Conservation (phyloP, 1,140 invertebrate genomes). For the Pachyrhynchus sulphureomaculatus region DNA sequence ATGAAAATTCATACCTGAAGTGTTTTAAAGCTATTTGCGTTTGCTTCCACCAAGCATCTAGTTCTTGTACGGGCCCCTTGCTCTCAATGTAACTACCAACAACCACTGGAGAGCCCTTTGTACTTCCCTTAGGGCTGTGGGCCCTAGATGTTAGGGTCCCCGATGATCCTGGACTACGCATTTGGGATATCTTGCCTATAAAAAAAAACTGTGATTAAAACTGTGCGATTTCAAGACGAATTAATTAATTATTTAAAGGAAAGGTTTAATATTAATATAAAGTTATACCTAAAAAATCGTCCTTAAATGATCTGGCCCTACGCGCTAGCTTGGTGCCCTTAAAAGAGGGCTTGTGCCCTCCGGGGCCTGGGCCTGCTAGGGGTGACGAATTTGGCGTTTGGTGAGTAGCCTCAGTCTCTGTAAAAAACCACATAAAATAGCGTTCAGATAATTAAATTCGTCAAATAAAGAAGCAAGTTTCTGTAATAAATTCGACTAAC, state of each 20-base stretch:
- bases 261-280: not conserved
- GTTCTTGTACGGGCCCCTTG: slow-evolving; percentile 42
- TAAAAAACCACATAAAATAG: slow-evolving; percentile 11
- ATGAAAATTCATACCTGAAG: slow-evolving; percentile 62
- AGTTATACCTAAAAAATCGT: slow-evolving; percentile 74
- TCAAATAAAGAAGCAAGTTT: too few relatives aligned
- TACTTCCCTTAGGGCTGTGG: slow-evolving; percentile 43
- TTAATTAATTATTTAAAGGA: not conserved
- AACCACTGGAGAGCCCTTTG: slow-evolving; percentile 5
- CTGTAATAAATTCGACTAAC: too few relatives aligned
- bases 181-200: slow-evolving; percentile 73
- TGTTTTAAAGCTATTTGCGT: slow-evolving; percentile 41
- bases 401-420: slow-evolving; percentile 41
- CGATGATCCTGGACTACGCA: slow-evolving; percentile 65
- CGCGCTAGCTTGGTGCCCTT: slow-evolving; percentile 77
- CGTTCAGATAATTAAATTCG: not conserved
- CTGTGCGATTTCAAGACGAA: too few relatives aligned
- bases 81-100: slow-evolving; percentile 27
- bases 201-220: not conserved
- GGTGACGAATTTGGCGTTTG: slow-evolving; percentile 38
- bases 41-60: slow-evolving; percentile 45
- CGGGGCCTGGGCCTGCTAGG: slow-evolving; percentile 45
- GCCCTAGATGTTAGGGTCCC: slow-evolving; percentile 32
- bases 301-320: slow-evolving; percentile 85
- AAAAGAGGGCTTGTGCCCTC: slow-evolving; percentile 64